Conservation (phyloP, 2,113 vertebrate species). For the Nyctibius bracteatus region DNA sequence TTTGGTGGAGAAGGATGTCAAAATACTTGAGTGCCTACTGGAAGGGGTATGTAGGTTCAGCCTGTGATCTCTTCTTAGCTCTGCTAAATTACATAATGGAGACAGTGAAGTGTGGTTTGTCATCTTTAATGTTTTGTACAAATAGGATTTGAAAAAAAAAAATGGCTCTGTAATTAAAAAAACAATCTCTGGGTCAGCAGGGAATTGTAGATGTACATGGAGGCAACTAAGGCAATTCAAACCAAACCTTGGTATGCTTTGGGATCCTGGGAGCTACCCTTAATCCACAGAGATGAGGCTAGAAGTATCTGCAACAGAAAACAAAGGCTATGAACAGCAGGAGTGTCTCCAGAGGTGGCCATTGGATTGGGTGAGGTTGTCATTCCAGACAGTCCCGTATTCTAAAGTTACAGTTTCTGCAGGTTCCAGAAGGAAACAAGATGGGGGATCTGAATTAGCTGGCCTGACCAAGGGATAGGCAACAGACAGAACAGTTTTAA, state of each 20-base stretch:
- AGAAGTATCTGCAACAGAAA: not conserved
- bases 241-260: not conserved
- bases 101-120: not conserved
- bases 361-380: not conserved
- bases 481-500: not conserved
- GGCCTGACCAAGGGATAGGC: not conserved
- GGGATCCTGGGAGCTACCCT: not conserved
- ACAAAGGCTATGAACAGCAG: not conserved
- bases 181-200: not conserved
- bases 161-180: not conserved
- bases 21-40: not conserved
- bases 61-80: not conserved
- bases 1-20: not conserved
- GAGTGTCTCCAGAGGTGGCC: accelerated
- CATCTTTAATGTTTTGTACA: not conserved
- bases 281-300: not conserved
- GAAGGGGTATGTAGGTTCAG: not conserved
- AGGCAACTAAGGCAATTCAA: not conserved
- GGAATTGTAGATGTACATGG: not conserved
- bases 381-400: not conserved
- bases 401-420: not conserved
- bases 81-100: not conserved
- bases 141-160: not conserved
- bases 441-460: not conserved
- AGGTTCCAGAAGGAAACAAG: not conserved